Base-by-base conservation (phyloP, 2,797 vertebrate genomes). In the Dicrostonyx torquatus region DNA sequence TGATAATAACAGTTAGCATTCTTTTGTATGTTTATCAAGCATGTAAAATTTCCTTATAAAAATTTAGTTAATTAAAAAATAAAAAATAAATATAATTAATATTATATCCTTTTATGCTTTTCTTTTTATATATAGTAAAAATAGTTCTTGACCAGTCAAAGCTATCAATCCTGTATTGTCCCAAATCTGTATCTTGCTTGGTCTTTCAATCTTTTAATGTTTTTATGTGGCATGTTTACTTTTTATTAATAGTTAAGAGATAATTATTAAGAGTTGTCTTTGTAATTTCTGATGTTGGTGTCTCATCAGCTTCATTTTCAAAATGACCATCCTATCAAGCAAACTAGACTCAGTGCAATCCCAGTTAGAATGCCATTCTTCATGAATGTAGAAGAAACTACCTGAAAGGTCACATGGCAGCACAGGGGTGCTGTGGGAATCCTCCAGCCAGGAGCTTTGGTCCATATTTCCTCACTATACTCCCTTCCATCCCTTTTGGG, bases 181-280 rank as follows among this genome's bases (percentile, higher is more conserved):
- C 5, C 26, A 94, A 77, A 75, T 78, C 55, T 82, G 31, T 87
- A 34, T 3, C 72, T 82, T 85, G 13, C 84, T 43, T 73, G 76
- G 22, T 40, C 31, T 83, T 89, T 93, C 60, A 53, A 84, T 73
- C 45, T 53, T 83, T 83, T 78, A 92, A 93, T 76, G n/a, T 66
- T 94, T 62, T 91, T 48, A 80, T 89, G 60, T 93, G 79, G 10
- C 11, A 58, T 62, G 12, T 70, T 94, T 84, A 89, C 6, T 58
- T 89, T 88, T 94, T 90, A 83, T 37, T 88, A 92, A 68, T 62
- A 86, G 53, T 53, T 85, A 93, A 90, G 45, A 87, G 10, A 43
- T 88, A 92, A 68, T 55, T 82, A 80, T 53, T 85, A 93, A 90
- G 53, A 87, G 6, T 40, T 91, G 68, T 43, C 48, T 88, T 89